phyloP scores from a whole-genome alignment of 2,113 vertebrate genomes.

The Rhea americana region DNA sequence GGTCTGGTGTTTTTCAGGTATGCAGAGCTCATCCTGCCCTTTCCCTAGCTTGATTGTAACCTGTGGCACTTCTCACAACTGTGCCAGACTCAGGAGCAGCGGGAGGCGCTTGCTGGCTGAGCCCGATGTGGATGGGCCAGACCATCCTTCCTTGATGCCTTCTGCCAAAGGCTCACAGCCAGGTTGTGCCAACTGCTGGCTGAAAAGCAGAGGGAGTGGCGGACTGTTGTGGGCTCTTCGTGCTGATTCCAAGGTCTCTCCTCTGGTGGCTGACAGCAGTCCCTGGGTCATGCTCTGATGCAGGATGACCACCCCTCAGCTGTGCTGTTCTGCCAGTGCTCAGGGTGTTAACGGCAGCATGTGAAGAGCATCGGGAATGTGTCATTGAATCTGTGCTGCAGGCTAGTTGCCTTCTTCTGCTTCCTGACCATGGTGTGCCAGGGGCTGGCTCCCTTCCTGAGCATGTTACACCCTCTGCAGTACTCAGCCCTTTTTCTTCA shows the following conservation, averaged over 20 bases:
- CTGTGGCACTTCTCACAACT: fast-evolving
- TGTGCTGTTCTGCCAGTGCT: fast-evolving
- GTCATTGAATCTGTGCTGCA: neutral
- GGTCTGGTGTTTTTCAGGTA: neutral
- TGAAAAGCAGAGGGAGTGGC: neutral
- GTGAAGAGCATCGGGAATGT: neutral
- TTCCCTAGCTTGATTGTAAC: neutral
- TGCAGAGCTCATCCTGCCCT: neutral
- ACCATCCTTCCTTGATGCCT: neutral
- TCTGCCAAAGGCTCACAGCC: neutral
- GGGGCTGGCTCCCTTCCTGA: neutral
- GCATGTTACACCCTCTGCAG: no score
- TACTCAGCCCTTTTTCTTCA: no score
- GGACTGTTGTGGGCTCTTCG: neutral
- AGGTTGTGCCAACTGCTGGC: neutral
- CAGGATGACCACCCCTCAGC: neutral
- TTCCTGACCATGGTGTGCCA: fast-evolving
- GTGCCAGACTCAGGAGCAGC: neutral
- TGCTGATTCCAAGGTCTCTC: neutral
- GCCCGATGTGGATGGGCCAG: fast-evolving
- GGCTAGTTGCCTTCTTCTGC: neutral
- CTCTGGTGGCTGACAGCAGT: neutral
- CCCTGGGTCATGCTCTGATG: neutral
- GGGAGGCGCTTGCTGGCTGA: neutral
- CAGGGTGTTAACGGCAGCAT: neutral